Evolutionary conservation across 2,888 invertebrate genomes (phyloP), one percentile per base, ranked within the genome.

Genomic region (Diaphora mendica): DNA sequence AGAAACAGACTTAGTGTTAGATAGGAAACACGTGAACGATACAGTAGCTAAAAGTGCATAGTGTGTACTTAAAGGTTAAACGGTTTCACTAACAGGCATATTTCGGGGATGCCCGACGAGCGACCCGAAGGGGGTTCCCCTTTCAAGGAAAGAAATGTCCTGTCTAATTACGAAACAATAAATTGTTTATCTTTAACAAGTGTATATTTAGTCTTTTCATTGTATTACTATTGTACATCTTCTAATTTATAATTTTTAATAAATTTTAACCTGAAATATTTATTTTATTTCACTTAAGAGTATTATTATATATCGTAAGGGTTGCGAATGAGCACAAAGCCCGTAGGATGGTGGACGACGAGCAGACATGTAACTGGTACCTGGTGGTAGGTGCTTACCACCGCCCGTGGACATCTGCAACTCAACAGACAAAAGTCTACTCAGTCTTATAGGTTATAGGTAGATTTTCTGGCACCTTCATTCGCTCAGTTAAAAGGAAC

Each of bases 211-310:
- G 23, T 42, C 8, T 42, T 64, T 69, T 59, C 42, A 55, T 42
- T 68, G 42, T 68, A 72, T 73, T 73, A 64, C 64, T 23, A 68
- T 68, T 73, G 26, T 68, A 72, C 65, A 64, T 76, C 73, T 76
- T 65, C 26, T 75, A 70, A 64, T 69, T 71, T 70, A 75, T 64
- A 68, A 65, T 70, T 77, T 82, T 69, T 74, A 82, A 74, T 82
- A 84, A 73, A 82, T 65, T 70, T 72, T 51, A 33, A n/a, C 77
- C 82, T 72, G 66, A 74, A 26, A 55, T 76, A 26, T 64, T 35
- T 59, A n/a, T 72, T 62, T 42, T 20, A 20, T 68, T 72, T 72
- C 30, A 48, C 23, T 72, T 2, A 44, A n/a, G 7, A 30, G 7
- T 20, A 30, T 64, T 64, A 20, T 30, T 30, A 2, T 23, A 17